A percentile compares a stretch with the other conserved stretches of the same genome.
phyloP scores from a whole-genome alignment of 1,140 invertebrate species.

The Zophobas atratus region DNA sequence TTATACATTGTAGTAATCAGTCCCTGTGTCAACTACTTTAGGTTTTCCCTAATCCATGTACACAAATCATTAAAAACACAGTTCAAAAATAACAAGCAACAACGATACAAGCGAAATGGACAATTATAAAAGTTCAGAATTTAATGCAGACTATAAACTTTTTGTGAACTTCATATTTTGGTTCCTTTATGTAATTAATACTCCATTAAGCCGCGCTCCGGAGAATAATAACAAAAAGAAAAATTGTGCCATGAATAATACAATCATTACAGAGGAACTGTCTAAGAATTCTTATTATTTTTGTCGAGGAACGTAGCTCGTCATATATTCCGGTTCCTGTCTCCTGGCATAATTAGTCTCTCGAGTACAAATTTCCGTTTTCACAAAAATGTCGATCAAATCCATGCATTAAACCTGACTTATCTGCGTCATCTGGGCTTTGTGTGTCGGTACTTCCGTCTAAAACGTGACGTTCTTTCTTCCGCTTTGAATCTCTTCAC shows the following conservation, averaged over 20 bases:
- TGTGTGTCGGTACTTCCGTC: slow-evolving; percentile 30
- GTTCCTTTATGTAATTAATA: slow-evolving; percentile 41
- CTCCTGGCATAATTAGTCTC: slow-evolving; percentile 27
- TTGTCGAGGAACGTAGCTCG: slow-evolving; percentile 9
- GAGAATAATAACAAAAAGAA: slow-evolving; percentile 36
- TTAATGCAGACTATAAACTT: slow-evolving; percentile 4
- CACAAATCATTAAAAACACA: not conserved
- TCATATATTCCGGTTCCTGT: slow-evolving; percentile 32
- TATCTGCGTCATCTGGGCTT: slow-evolving; percentile 37
- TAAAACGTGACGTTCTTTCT: slow-evolving; percentile 40
- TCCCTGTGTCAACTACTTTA: too few species aligned
- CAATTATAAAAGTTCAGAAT: slow-evolving; percentile 1
- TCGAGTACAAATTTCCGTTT: slow-evolving; percentile 33
- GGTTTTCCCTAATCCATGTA: not conserved
- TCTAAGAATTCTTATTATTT: slow-evolving; percentile 28
- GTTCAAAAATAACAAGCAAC: slow-evolving; percentile 16
- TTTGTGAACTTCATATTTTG: slow-evolving; percentile 14
- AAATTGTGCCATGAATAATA: slow-evolving; percentile 36
- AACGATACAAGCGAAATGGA: slow-evolving; percentile 2
- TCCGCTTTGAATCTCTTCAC: slow-evolving; percentile 24
- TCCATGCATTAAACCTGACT: slow-evolving; percentile 33
- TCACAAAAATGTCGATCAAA: slow-evolving; percentile 31
- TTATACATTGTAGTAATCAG: too few species aligned
- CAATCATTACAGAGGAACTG: slow-evolving; percentile 5
- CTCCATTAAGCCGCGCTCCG: slow-evolving; percentile 21